These are phyloP conservation scores for Beris chalybata DNA, from an alignment of 2,888 invertebrate species.

Conservation along the genomic window DNA sequence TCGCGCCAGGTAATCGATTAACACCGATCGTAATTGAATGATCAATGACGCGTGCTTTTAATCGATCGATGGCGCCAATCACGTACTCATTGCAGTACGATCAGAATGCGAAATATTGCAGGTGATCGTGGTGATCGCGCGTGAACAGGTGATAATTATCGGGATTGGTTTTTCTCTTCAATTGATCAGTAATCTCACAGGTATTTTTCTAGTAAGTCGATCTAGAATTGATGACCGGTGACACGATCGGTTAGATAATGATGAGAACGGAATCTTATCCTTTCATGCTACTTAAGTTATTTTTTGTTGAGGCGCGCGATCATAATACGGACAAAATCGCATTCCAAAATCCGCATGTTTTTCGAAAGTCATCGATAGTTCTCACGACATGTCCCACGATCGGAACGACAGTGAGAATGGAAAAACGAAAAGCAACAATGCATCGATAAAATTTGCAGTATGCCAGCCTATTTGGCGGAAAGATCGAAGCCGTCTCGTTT, in stretches of 20 bases:
- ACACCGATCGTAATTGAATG: slow-evolving; percentile 28
- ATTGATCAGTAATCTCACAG: no score
- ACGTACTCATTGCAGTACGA: slow-evolving; percentile 17
- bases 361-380: slow-evolving; percentile 15
- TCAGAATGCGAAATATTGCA: slow-evolving; percentile 20
- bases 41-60: slow-evolving; percentile 21
- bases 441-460: slow-evolving; percentile 22
- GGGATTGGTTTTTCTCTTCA: background rate
- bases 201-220: no score
- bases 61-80: slow-evolving; percentile 18
- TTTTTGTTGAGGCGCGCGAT: no score
- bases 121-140: slow-evolving; percentile 11
- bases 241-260: no score
- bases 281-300: no score
- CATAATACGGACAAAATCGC: background rate
- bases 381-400: slow-evolving; percentile 14
- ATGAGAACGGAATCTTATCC: no score
- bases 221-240: no score
- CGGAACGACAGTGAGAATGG: background rate
- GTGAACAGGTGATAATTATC: slow-evolving; percentile 16
- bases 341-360: slow-evolving; percentile 15
- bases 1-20: slow-evolving; percentile 36
- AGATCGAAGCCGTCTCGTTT: no score
- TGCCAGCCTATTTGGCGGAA: slow-evolving; percentile 14
- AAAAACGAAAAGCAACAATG: background rate